Evolutionary conservation across 2,113 vertebrate species (phyloP), one percentile per base, ranked within the genome.

Genomic region (Anoura caudifer): DNA sequence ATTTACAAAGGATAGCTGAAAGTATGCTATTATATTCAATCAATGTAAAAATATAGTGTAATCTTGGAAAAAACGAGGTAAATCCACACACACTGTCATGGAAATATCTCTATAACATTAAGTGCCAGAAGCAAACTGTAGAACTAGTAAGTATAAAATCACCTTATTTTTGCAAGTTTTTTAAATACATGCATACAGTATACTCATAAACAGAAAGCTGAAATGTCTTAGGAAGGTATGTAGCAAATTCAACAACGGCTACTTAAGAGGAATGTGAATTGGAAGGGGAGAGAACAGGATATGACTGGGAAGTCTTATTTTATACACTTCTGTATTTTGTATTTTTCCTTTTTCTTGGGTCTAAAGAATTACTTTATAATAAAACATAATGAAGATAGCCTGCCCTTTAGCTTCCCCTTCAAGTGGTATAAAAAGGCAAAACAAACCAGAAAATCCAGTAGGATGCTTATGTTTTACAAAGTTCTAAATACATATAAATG

Each of bases 401-500:
- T 91, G 38, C 47, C 56, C 38, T 94, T 75, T 41, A 90, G 47
- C 17, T 70, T 69, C 50, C 31, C n/a, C 13, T 91, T 75, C n/a
- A 70, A 9, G 19, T 81, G 52, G 69, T 16, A 45, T 24, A 87
- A 69, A 92, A 81, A 50, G 59, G 50, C 17, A 87, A 87, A 91
- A 38, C 67, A n/a, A 87, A 67, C 20, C 41, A 41, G 4, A 91
- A 87, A 87, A 90, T 22, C 14, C 31, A 94, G 45, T 19, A 81
- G n/a, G 16, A 52, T 41, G 16, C 56, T 52, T 36, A 22, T 28
- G 65, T 52, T 90, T 61, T 73, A 19, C 15, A 6, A 54, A 90
- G 7, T 85, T 93, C 45, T 65, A 95, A 73, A 72, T 80, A n/a
- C n/a, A n/a, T n/a, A n/a, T n/a, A n/a, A n/a, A n/a, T 90, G 45